A percentile compares a stretch with the other conserved stretches of the same genome.
These are phyloP conservation scores for Hypanus sabinus DNA, from an alignment of 2,113 vertebrate genomes.

Conservation along the genomic window DNA sequence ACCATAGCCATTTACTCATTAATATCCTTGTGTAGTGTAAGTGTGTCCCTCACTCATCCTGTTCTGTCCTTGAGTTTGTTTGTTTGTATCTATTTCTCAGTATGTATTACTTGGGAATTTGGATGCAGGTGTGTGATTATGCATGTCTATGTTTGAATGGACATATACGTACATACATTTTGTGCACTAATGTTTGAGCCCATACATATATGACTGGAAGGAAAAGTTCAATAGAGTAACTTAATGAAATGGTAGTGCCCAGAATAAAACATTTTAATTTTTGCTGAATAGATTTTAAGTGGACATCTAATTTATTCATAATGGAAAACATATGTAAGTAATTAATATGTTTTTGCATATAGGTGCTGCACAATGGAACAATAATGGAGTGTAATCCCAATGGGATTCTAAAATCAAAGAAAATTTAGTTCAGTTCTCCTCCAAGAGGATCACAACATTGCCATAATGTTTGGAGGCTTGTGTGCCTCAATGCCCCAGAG, in stretches of 20 bases:
- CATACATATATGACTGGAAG: background rate
- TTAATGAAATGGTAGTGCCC: background rate
- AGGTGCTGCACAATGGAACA: background rate
- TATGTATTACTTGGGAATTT: background rate
- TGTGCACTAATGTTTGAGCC: background rate
- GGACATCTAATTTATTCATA: background rate
- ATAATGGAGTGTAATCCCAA: background rate
- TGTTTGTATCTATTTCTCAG: background rate
- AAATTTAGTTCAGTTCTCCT: background rate
- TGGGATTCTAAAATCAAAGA: background rate
- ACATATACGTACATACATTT: background rate
- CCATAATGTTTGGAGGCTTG: too few relatives aligned
- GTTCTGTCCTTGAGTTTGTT: background rate
- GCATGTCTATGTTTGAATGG: too few relatives aligned
- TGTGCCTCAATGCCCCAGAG: too few relatives aligned
- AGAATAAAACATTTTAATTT: background rate
- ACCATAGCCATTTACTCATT: background rate
- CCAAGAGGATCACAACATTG: too few relatives aligned
- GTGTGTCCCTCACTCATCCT: background rate
- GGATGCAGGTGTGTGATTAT: background rate
- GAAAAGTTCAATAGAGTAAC: background rate
- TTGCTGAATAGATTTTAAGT: background rate
- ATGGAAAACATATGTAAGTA: background rate
- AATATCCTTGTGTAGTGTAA: too few relatives aligned
- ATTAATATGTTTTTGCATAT: background rate